phyloP scores from a whole-genome alignment of 1,140 invertebrate species.

The Armadillidium nasatum region DNA sequence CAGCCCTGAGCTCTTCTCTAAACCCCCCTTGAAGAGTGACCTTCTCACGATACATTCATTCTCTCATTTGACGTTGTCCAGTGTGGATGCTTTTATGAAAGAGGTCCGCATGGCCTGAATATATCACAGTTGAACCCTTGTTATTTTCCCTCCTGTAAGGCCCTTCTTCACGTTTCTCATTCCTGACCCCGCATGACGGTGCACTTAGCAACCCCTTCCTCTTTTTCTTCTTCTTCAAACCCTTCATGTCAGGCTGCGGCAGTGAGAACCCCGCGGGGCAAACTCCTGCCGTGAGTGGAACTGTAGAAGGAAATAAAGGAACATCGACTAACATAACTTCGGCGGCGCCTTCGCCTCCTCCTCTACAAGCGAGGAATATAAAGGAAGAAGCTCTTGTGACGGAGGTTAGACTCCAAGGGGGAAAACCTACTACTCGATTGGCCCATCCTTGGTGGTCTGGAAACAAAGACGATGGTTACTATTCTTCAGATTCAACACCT shows the following conservation, averaged over 20 bases:
- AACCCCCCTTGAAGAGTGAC: not conserved
- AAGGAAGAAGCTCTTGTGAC: constrained; percentile 9
- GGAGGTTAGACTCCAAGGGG: constrained; percentile 39
- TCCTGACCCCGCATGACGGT: not conserved
- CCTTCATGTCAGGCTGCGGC: constrained; percentile 7
- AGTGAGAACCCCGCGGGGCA: constrained; percentile 2
- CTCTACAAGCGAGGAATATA: not conserved
- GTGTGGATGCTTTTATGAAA: not conserved
- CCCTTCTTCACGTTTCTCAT: not conserved
- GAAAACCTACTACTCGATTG: constrained; percentile 32
- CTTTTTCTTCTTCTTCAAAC: not conserved
- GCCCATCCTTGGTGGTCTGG: constrained; percentile 20
- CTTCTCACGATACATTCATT: not conserved
- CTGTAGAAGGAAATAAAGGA: not conserved
- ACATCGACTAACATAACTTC: not conserved
- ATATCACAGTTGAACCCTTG: not conserved
- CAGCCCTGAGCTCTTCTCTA: not conserved
- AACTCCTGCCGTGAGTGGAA: constrained; percentile 1
- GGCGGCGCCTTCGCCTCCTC: not conserved
- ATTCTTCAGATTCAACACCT: constrained; percentile 38
- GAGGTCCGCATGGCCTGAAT: not conserved
- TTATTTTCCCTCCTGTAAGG: not conserved
- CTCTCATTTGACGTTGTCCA: not conserved
- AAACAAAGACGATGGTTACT: constrained; percentile 38
- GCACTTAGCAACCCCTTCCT: not conserved